Evolutionary conservation across 2,888 invertebrate genomes (phyloP).

Genomic region (Dolichopus griseipennis): DNA sequence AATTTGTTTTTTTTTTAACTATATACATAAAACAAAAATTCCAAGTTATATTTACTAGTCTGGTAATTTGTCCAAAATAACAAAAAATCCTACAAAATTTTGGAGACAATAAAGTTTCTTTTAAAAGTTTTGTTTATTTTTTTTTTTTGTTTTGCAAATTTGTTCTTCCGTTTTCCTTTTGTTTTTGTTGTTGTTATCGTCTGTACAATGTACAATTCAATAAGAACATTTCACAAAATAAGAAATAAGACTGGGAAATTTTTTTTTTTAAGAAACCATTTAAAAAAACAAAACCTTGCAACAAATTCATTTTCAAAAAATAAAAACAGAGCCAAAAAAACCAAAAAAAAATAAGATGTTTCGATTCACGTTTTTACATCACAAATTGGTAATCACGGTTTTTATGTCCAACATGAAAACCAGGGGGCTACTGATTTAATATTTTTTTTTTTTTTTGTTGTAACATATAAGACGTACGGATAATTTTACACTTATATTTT

Average conservation of each 20-base stretch:
- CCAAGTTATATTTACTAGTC: background rate
- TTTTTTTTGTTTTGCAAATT: background rate
- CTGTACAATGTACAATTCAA: background rate
- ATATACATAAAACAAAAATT: too few relatives aligned
- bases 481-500: too few relatives aligned
- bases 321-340: background rate
- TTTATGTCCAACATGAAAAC: constrained; percentile 1
- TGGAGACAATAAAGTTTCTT: too few relatives aligned
- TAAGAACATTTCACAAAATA: background rate
- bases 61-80: background rate
- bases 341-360: background rate
- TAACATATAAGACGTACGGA: background rate
- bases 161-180: too few relatives aligned
- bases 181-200: background rate
- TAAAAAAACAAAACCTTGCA: background rate
- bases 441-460: background rate
- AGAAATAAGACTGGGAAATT: background rate
- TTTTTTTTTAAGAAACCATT: background rate
- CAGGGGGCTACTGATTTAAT: background rate
- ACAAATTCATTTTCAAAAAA: background rate
- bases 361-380: background rate
- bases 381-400: constrained; percentile 4
- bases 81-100: background rate
- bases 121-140: too few relatives aligned
- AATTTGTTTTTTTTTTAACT: background rate